Base-by-base conservation (phyloP, 2,888 invertebrate species). In the Drosophila pseudotalamancana region DNA sequence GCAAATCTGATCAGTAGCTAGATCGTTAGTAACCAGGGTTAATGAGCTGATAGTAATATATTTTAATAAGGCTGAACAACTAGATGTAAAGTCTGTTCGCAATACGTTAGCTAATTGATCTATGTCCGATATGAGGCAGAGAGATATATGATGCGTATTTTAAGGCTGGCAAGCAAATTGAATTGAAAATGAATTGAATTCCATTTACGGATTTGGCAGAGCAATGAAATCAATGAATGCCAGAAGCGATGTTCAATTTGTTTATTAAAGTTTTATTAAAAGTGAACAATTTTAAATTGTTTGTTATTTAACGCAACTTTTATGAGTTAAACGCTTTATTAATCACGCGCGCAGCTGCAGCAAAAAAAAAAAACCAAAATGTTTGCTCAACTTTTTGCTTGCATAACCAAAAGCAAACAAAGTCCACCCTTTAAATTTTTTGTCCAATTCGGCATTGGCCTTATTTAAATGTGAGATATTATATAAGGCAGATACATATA, bases 401-500 rank as follows among this genome's bases (percentile, higher is more conserved):
- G 55, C 53, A 56, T 53, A 65, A 73, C 25, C 25, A 25, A 31
- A 32, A n/a, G 43, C 27, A 32, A 48, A 39, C 32, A 49, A 49
- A 25, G 23, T 35, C 21, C 27, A 54, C 45, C 71, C 54, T 55
- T 54, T 39, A 14, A 29, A 27, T 49, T 19, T 49, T 19, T 32
- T 42, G 35, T 27, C 27, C 56, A 43, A 40, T 40, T 32, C 53
- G 19, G 46, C 70, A 37, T 4, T 54, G 45, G 49, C 39, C 31
- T 68, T 72, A 85, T 82, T 85, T 82, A 83, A 85, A 82, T 82
- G 80, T 85, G 82, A 75, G 72, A 67, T 83, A 85, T 82, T 72
- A 68, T 64, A 54, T 61, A 63, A 54, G 34, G n/a, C n/a, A n/a
- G n/a, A n/a, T n/a, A n/a, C 34, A 31, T 19, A 35, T 43, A 25